These are phyloP conservation scores for Enteromius afrohamiltoni DNA, from an alignment of 2,797 vertebrate genomes.

Conservation along the genomic window DNA sequence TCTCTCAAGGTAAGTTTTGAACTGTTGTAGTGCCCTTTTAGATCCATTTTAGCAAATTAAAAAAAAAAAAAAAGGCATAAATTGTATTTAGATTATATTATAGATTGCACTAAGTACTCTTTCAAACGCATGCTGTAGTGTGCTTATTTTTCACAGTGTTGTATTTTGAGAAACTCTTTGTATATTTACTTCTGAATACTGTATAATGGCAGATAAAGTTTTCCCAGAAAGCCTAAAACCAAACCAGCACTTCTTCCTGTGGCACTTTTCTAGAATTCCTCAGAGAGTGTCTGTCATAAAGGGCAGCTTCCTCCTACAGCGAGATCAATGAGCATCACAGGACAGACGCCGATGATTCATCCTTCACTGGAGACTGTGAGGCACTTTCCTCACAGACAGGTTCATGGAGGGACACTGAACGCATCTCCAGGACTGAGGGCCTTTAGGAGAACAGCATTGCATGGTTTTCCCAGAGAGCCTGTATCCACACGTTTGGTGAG, in stretches of 20 bases:
- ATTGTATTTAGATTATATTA: background rate
- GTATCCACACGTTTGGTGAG: background rate
- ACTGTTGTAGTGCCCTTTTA: background rate
- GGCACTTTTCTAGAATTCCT: background rate
- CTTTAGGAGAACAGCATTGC: background rate
- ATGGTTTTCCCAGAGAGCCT: background rate
- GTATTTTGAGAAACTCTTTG: background rate
- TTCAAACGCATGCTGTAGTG: background rate
- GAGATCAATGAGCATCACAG: constrained; percentile 6
- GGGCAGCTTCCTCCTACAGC: background rate
- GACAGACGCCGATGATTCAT: constrained; percentile 14
- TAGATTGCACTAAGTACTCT: background rate
- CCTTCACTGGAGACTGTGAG: background rate
- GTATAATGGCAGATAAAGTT: background rate
- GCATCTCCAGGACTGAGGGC: background rate
- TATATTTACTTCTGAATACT: background rate
- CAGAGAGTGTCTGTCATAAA: background rate
- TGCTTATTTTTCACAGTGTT: background rate
- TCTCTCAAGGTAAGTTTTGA: background rate
- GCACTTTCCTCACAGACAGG: background rate
- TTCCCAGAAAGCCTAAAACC: background rate
- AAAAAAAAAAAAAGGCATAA: background rate
- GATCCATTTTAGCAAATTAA: background rate
- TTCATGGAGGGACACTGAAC: background rate
- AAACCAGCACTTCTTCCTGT: background rate